These are phyloP conservation scores for Alitta virens DNA, from an alignment of 2,888 invertebrate genomes.

Conservation along the genomic window DNA sequence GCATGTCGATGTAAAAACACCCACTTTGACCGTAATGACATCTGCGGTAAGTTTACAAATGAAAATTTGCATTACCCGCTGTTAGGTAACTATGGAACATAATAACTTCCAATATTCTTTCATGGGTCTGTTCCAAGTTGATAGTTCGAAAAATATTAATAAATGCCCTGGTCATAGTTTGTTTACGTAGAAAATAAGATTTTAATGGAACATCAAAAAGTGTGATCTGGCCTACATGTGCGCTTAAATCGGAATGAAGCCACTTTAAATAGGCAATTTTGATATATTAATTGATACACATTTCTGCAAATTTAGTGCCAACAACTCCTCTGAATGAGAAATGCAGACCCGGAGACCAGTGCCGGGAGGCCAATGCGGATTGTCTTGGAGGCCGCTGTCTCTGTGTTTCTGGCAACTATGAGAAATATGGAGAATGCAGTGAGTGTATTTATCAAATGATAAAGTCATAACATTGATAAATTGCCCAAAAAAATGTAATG, in stretches of 20 bases:
- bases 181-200: no score
- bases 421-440: conserved; percentile 3
- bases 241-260: no score
- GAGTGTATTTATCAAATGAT: background rate
- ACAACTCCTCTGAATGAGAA: conserved; percentile 13
- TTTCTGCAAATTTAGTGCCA: conserved; percentile 7
- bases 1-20: conserved; percentile 19
- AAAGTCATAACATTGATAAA: background rate
- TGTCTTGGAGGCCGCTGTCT: conserved; percentile 12
- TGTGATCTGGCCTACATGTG: no score
- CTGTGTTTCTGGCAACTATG: conserved; percentile 6
- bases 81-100: no score
- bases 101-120: no score
- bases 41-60: conserved; percentile 24
- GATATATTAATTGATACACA: no score
- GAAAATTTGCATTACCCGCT: no score
- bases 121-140: no score
- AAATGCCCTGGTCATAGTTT: no score
- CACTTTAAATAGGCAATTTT: no score
- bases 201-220: no score
- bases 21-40: conserved; percentile 12
- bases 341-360: conserved; percentile 3
- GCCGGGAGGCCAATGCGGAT: conserved; percentile 9
- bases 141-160: no score
- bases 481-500: background rate